These are phyloP conservation scores for Sebastes matsubarae DNA, from an alignment of 2,797 vertebrate species.

Conservation along the genomic window DNA sequence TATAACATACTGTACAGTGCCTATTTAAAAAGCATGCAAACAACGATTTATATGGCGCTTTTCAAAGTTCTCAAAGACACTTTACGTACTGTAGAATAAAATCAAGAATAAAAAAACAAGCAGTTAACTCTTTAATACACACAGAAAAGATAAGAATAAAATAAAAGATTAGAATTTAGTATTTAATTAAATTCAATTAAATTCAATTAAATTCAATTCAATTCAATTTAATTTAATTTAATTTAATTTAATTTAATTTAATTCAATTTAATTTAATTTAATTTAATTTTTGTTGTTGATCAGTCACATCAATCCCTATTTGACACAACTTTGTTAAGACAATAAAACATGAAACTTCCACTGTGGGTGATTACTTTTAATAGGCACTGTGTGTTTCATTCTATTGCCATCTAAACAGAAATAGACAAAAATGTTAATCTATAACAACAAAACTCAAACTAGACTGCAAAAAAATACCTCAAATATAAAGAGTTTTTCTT, in stretches of 20 bases:
- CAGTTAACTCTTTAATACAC: accelerated
- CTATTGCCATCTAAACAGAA: neutral
- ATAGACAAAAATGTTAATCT: neutral
- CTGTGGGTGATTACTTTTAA: neutral
- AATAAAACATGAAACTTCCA: neutral
- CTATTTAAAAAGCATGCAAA: neutral
- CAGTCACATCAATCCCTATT: neutral
- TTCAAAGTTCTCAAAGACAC: too few species aligned
- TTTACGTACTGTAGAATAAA: too few species aligned
- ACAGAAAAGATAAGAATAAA: too few species aligned
- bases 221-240: too few species aligned
- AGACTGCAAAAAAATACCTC: neutral
- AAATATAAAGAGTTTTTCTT: neutral
- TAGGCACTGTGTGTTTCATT: neutral
- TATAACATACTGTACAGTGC: neutral
- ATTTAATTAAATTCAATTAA: accelerated
- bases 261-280: too few species aligned
- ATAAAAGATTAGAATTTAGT: too few species aligned
- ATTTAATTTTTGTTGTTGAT: neutral
- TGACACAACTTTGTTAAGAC: neutral
- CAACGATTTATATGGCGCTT: too few species aligned
- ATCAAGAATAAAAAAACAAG: too few species aligned
- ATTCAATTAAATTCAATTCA: too few species aligned
- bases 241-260: accelerated
- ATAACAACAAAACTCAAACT: neutral